Base-by-base conservation (phyloP, 1,140 invertebrate species). In the Plodia interpunctella region DNA sequence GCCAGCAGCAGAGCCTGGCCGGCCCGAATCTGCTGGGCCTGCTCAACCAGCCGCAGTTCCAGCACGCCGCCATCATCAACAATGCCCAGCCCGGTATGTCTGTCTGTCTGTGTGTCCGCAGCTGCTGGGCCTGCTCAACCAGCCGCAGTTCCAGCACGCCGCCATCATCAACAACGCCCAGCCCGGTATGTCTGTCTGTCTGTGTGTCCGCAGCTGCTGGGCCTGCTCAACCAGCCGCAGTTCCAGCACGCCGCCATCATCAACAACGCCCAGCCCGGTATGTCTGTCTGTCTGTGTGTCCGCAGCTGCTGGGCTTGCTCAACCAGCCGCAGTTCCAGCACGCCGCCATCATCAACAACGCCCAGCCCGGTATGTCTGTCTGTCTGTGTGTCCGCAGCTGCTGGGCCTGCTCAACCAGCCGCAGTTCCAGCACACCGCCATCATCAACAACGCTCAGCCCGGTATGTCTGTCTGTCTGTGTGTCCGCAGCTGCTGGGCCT, bases 1-100 rank as follows among this genome's bases (percentile, higher is more conserved):
- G 81, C 53, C 86, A 90, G 65, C 83, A 85, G 55, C 86, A 86
- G 60, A 89, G 82, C 50, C 71, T 89, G 44, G 77, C 81, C 0
- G 86, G 83, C 0, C 82, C 82, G 5, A 87, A 88, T 60, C 73
- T 88, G 5, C 65, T 88, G 38, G 86, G 86, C 0, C 68, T 88
- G 9, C 72, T 88, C 15, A 88, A 88, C 62, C 76, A 79, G 61
- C 78, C 66, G 15, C 62, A 76, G 54, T 83, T 74, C 70, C 75
- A 78, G 3, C 83, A 83, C 62, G 74, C 63, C 72, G 74, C 76
- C 51, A 25, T 82, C 19, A 67, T 82, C 4, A 66, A 63, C 57
- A 79, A 70, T 30, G 51, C 68, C 9, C 84, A 72, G 38, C 83
- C 76, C 5, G 78, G 83, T 83, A 64, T 65, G 38, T 44, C 38